Evolutionary conservation across 2,888 invertebrate species (phyloP), one percentile per base, ranked within the genome.

Genomic region (Heteromurus nitidus): DNA sequence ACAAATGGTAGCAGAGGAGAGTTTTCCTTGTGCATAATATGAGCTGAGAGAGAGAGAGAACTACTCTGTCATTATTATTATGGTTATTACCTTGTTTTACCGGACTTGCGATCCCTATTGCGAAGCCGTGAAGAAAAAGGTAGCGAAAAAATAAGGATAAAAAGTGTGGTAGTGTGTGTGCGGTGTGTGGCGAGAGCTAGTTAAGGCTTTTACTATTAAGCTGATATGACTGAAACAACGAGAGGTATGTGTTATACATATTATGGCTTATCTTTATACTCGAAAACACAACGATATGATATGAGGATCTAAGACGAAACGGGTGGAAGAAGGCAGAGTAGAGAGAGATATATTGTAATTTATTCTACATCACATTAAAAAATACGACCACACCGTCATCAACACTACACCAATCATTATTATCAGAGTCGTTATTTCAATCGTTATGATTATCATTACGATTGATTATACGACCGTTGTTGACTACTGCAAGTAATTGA

Each of bases 11-110:
- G 55, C 44, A 62, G 20, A 20, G 18, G 22, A 11, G 22, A 22
- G 26, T 7, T 55, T 11, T 55, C 24, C 9, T 42, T 11, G 42
- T 13, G 42, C 42, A 11, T 42, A n/a, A n/a, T n/a, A n/a, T n/a
- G n/a, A n/a, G 7, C 9, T 42, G 13, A 13, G n/a, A n/a, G n/a
- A n/a, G n/a, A n/a, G n/a, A n/a, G n/a, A n/a, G n/a, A n/a, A n/a
- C 55, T 62, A 72, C 75, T 73, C 82, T 65, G 73, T 80, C 79
- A 67, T 82, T 82, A 82, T 73, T 53, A 73, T 82, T 73, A 82
- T 77, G 70, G 69, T 75, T 80, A 79, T 80, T 80, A 70, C 80
- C 73, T 53, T 69, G 68, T 69, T 79, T 70, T 50, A 69, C 73
- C 55, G 74, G 74, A 72, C 62, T 68, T 73, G 77, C 72, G 5